Evolutionary conservation across 2,888 invertebrate species (phyloP), one percentile per base, ranked within the genome.

Genomic region (Drosophila incognita): DNA sequence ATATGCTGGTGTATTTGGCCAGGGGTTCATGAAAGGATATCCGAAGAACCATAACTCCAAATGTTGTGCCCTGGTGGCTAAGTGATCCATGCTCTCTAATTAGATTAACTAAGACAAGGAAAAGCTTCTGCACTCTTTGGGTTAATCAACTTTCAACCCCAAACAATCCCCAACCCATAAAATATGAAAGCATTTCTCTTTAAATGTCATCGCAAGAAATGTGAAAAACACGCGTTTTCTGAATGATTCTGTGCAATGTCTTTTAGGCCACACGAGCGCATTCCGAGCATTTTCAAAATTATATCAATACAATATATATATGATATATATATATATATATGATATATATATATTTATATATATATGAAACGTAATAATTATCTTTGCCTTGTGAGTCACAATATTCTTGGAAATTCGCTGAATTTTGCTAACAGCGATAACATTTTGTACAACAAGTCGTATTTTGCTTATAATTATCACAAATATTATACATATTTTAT

Each of bases 341-440:
- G n/a, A n/a, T n/a, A n/a, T n/a, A n/a, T n/a, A n/a, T n/a, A 60
- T 29, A 6, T 56, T 21, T 24, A 38, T 56, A 42, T n/a, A 59
- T 33, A 48, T 69, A 54, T 40, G 48, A 48, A 64, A 70, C 63
- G 70, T 69, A 69, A 63, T 63, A 24, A 69, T 64, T 60, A 59
- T 75, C 52, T 63, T 62, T 56, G 80, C 36, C 29, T 46, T 60
- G 21, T 79, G 81, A 81, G 27, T 79, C 79, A 79, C n/a, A 5
- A 29, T 42, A 59, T 83, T 83, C 84, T 80, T 83, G 82, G 84
- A 83, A 83, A 78, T 71, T 84, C 54, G 58, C 51, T 57, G 53
- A 49, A 18, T 48, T 81, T 69, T 69, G 56, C 33, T 59, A 49
- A 64, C 42, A 38, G n/a, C 49, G 31, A 65, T 61, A 68, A 69